These are phyloP conservation scores for Drosophila ananassae DNA, from an alignment of 1,140 invertebrate genomes.

Conservation along the genomic window DNA sequence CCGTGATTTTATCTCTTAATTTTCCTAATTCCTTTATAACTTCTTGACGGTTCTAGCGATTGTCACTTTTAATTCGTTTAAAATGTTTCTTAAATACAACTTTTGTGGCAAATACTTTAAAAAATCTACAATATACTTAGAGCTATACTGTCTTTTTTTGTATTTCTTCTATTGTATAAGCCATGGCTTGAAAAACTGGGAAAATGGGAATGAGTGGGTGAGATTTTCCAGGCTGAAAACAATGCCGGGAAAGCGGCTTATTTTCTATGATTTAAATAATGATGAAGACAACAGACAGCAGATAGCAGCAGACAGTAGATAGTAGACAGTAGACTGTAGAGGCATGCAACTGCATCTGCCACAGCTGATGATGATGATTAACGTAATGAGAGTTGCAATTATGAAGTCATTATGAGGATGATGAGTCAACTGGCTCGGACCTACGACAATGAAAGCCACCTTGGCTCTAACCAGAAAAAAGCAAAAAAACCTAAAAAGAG, in stretches of 20 bases:
- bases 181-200: conserved; percentile 42
- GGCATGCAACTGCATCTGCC: conserved; percentile 44
- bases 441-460: conserved; percentile 37
- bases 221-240: conserved; percentile 77
- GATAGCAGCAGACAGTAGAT: conserved; percentile 22
- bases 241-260: conserved; percentile 81
- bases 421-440: conserved; percentile 13
- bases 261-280: conserved; percentile 83
- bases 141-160: conserved; percentile 28
- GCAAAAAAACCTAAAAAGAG: conserved; percentile 2
- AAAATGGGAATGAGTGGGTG: conserved; percentile 44
- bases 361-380: conserved; percentile 34
- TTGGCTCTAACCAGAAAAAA: conserved; percentile 3
- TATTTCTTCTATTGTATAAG: conserved; percentile 42
- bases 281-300: conserved; percentile 70
- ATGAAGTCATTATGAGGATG: conserved; percentile 30
- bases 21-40: conserved; percentile 5
- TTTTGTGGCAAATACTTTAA: neutral
- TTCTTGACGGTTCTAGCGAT: neutral
- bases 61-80: neutral
- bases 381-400: conserved; percentile 26
- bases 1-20: conserved; percentile 19
- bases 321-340: neutral
- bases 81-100: neutral
- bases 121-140: conserved; percentile 1